Evolutionary conservation across 2,888 invertebrate genomes (phyloP).

Genomic region (Melinopterus prodromus): DNA sequence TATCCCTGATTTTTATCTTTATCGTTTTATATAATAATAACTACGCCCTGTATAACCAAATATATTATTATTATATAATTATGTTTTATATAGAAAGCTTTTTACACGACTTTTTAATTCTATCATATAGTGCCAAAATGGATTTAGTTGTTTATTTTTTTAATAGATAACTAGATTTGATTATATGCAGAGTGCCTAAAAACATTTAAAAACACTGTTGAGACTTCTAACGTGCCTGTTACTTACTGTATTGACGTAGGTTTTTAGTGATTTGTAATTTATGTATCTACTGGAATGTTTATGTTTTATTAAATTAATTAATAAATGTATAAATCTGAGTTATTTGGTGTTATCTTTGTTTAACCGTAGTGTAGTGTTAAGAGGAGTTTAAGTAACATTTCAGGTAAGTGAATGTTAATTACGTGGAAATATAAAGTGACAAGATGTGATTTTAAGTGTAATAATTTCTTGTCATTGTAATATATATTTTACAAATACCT

Average conservation of each 20-base stretch:
- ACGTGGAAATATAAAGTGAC: no score
- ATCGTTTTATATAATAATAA: not conserved
- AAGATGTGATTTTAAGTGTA: no score
- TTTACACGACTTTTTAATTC: slow-evolving; percentile 6
- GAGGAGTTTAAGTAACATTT: not conserved
- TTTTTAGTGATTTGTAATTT: not conserved
- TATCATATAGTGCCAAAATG: slow-evolving; percentile 20
- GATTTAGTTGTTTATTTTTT: slow-evolving; percentile 5
- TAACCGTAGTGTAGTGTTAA: not conserved
- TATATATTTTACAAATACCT: no score
- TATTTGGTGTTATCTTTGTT: not conserved
- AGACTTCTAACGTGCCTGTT: slow-evolving; percentile 25
- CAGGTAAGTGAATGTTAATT: not conserved
- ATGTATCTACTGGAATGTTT: not conserved
- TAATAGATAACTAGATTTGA: not conserved
- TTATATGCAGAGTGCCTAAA: slow-evolving; percentile 19
- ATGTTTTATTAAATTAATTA: not conserved
- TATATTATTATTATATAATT: slow-evolving; percentile 18
- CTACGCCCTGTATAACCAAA: slow-evolving; percentile 14
- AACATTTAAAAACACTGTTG: slow-evolving; percentile 6
- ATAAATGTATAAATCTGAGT: not conserved
- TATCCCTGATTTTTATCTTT: not conserved
- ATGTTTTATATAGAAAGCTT: slow-evolving; percentile 14
- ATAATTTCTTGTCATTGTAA: no score
- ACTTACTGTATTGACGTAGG: slow-evolving; percentile 5